These are phyloP conservation scores for Uria lomvia DNA, from an alignment of 2,113 vertebrate genomes.

Conservation along the genomic window DNA sequence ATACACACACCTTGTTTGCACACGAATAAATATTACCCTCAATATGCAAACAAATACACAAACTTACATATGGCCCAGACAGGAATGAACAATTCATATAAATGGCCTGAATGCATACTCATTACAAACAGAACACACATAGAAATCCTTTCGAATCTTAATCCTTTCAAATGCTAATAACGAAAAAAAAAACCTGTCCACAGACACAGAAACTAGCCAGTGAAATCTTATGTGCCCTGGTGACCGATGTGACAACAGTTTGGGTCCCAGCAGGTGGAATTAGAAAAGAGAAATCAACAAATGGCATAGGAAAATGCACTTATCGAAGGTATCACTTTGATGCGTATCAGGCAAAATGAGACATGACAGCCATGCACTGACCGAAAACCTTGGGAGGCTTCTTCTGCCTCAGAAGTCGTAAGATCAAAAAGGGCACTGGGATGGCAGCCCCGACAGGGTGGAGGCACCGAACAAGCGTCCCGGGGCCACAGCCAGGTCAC, in stretches of 20 bases:
- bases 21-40: neutral
- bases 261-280: constrained; percentile 8
- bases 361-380: constrained; percentile 50
- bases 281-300: constrained; percentile 20
- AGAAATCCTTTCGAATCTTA: neutral
- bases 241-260: neutral
- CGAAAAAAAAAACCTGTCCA: neutral
- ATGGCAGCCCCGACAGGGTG: neutral
- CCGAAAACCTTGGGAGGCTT: neutral
- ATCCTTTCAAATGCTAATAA: neutral
- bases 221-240: neutral
- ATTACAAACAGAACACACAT: neutral
- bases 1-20: neutral
- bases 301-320: constrained; percentile 7
- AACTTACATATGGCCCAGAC: rapidly evolving
- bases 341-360: constrained; percentile 5
- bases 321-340: constrained; percentile 6
- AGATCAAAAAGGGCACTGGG: neutral
- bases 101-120: neutral
- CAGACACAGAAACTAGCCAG: neutral
- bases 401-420: constrained; percentile 29
- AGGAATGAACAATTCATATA: neutral
- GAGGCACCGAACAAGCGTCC: neutral
- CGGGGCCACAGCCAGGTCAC: neutral
- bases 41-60: neutral